Evolutionary conservation across 2,797 vertebrate species (phyloP).

Genomic region (Bradypus variegatus): DNA sequence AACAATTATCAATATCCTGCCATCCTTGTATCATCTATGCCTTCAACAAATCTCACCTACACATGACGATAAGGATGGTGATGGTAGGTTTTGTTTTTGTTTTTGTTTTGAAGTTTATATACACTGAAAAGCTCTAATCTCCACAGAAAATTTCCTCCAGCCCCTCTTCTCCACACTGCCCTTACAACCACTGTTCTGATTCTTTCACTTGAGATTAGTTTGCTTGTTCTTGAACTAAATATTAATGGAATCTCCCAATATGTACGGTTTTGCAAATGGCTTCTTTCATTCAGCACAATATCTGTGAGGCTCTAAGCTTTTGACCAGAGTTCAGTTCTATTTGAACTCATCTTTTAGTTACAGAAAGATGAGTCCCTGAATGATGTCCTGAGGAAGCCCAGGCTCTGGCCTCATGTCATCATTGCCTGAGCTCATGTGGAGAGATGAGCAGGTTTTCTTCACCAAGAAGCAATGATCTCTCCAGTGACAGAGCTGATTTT

Average conservation of each 20-base stretch:
- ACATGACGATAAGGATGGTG: neutral
- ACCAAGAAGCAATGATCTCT: neutral
- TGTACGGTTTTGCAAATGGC: neutral
- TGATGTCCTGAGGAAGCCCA: neutral
- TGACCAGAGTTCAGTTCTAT: neutral
- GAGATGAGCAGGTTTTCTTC: neutral
- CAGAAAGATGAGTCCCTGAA: constrained; percentile 4
- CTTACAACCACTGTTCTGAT: neutral
- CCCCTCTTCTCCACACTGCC: neutral
- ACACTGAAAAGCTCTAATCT: neutral
- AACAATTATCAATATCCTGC: neutral
- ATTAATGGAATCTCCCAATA: neutral
- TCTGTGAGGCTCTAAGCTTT: neutral
- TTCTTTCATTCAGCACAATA: neutral
- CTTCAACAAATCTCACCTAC: neutral
- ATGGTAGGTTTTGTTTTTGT: neutral
- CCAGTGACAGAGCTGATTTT: neutral
- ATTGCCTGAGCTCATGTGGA: neutral
- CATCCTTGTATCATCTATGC: neutral
- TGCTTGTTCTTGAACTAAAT: neutral
- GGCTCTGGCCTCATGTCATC: neutral
- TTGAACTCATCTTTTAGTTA: neutral
- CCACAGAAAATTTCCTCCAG: neutral
- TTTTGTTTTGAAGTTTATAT: neutral
- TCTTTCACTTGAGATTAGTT: neutral